Evolutionary conservation across 2,888 invertebrate genomes (phyloP), one percentile per base, ranked within the genome.

Genomic region (Drosophila mulleri): DNA sequence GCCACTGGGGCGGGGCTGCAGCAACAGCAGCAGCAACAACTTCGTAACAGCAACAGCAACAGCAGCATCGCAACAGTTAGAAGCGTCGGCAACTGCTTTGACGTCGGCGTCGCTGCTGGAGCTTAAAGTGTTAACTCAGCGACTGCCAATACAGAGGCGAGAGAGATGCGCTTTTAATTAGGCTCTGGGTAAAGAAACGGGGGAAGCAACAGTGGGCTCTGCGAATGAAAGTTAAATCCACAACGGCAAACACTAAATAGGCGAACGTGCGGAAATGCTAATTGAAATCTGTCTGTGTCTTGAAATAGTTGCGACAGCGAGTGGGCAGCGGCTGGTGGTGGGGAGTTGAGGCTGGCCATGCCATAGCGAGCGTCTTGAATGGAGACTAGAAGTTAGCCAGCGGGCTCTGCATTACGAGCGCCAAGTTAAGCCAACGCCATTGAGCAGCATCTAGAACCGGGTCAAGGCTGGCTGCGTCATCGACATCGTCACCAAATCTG

Each of bases 381-480:
- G 48, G 35, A 54, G 63, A 57, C 68, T 72, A 59, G 41, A 52
- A 76, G 58, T 71, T 59, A 67, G 41, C 60, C 42, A 60, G 47
- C 39, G n/a, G 41, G n/a, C 47, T 42, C 39, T 50, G 47, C 42
- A 12, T 32, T 29, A 18, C 37, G 35, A 39, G 45, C 63, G 66
- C 52, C 77, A 50, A 69, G 60, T 60, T 66, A 66, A 72, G 72
- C 59, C 63, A 62, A 35, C 45, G 56, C 9, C 50, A 52, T 67
- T 76, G 71, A 47, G 37, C 59, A 41, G 67, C 70, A 4, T 32
- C 32, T 18, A 90, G 91, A 92, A 91, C 90, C 89, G 88, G 92
- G 92, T 92, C 92, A 92, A 92, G 92, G 91, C 58, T 71, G 64
- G 14, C 64, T 18, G 50, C 47, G 54, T 53, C 78, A 57, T 59